Percentiles rank a stretch among this genome's conserved stretches.
Conservation (phyloP, 2,797 vertebrate genomes). For the Columba guinea region DNA sequence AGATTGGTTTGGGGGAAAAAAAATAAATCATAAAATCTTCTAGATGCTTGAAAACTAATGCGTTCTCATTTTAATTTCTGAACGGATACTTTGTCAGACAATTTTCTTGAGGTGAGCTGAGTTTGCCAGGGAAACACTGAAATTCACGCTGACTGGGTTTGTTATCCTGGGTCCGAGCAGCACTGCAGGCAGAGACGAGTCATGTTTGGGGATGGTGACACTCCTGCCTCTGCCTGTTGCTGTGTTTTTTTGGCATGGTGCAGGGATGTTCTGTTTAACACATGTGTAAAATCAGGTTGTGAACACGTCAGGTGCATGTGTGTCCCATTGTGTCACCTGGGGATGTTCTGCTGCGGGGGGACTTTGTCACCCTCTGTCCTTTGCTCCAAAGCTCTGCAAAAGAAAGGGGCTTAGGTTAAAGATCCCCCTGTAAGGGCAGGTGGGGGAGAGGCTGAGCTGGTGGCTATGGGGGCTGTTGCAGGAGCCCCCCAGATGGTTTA, state of each 20-base stretch:
- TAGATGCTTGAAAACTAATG: background rate
- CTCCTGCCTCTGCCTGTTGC: background rate
- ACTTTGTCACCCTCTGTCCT: background rate
- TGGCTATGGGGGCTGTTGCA: background rate
- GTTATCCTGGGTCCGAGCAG: background rate
- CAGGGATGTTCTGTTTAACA: background rate
- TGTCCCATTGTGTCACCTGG: background rate
- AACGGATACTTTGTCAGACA: background rate
- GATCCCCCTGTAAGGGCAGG: background rate
- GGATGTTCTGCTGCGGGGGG: too few species aligned
- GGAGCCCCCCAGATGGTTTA: background rate
- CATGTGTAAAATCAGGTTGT: background rate
- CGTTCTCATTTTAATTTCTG: background rate
- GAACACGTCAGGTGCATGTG: background rate
- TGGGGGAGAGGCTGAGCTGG: background rate
- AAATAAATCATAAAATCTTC: background rate
- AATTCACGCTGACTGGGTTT: accelerated
- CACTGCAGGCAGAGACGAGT: background rate
- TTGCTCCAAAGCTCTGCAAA: background rate
- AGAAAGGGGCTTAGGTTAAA: background rate
- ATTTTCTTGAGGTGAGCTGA: background rate
- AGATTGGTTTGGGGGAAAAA: background rate
- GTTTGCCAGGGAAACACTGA: background rate
- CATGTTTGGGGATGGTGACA: accelerated
- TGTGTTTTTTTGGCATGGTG: background rate